These are phyloP conservation scores for Zygothrica quintamaculata DNA, from an alignment of 2,888 invertebrate genomes.

Conservation along the genomic window DNA sequence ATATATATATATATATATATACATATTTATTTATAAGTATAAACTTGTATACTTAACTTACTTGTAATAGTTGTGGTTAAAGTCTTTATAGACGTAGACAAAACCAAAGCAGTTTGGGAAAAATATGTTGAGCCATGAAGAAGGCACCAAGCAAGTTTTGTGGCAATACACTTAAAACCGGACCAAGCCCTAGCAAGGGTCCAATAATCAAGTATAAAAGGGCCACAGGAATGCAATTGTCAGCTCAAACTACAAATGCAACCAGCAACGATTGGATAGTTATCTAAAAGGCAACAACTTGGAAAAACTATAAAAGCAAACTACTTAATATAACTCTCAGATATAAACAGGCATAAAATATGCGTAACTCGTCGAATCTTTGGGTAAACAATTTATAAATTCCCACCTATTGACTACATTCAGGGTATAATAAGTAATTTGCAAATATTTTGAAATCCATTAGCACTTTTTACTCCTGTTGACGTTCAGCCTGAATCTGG, in stretches of 20 bases:
- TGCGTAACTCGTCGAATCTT: slow-evolving; percentile 48
- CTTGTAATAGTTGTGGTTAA: too few species aligned
- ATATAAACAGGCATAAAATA: slow-evolving; percentile 29
- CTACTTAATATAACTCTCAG: too few species aligned
- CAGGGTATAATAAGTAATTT: background rate
- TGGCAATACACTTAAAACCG: slow-evolving; percentile 22
- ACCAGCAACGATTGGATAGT: slow-evolving; percentile 8
- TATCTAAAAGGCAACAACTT: slow-evolving; percentile 8
- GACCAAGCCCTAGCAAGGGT: slow-evolving; percentile 7
- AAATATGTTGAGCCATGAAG: too few species aligned
- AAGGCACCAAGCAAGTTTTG: slow-evolving; percentile 17
- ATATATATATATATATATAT: background rate
- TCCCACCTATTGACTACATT: background rate
- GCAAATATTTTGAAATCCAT: slow-evolving; percentile 11
- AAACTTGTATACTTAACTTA: too few species aligned
- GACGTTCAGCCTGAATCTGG: slow-evolving; percentile 21
- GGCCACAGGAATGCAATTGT: slow-evolving; percentile 19
- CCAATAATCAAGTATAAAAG: slow-evolving; percentile 53
- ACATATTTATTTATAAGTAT: background rate
- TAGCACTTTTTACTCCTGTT: slow-evolving; percentile 45
- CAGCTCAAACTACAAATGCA: slow-evolving; percentile 26
- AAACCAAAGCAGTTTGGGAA: too few species aligned
- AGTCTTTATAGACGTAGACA: too few species aligned
- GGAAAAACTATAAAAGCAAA: background rate
- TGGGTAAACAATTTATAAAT: slow-evolving; percentile 41